Percentiles rank a stretch among this genome's conserved stretches.
Conservation (phyloP, 2,888 invertebrate genomes). For the Dynastes grantii region DNA sequence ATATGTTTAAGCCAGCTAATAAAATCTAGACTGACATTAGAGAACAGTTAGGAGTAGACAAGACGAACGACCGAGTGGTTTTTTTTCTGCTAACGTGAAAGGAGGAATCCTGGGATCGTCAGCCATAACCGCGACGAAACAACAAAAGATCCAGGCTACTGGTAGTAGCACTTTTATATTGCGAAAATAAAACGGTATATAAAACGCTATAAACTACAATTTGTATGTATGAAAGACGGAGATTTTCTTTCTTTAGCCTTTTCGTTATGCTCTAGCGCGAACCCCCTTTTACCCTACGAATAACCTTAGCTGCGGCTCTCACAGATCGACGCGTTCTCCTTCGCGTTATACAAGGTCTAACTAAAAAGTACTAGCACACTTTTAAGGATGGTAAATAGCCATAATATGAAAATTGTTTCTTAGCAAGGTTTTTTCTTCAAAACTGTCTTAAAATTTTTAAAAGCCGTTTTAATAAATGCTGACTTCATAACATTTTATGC, state of each 20-base stretch:
- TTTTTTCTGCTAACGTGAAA: too few relatives aligned
- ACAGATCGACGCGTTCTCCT: neutral
- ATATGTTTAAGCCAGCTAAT: conserved; percentile 28
- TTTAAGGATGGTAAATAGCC: too few relatives aligned
- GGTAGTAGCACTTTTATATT: neutral
- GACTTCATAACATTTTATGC: too few relatives aligned
- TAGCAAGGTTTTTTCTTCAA: too few relatives aligned
- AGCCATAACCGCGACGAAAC: conserved; percentile 1
- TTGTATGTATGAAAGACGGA: conserved; percentile 47
- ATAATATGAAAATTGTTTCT: too few relatives aligned
- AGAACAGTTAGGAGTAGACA: too few relatives aligned
- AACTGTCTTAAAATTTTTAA: too few relatives aligned
- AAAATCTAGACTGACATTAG: neutral
- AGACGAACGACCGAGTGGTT: too few relatives aligned
- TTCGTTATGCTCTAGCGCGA: conserved; percentile 15
- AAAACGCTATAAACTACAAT: conserved; percentile 41
- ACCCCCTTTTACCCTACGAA: neutral
- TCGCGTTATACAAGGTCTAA: neutral
- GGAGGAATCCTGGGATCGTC: neutral
- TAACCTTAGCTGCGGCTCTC: neutral
- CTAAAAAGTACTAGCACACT: neutral
- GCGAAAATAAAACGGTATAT: conserved; percentile 24
- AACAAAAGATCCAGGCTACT: conserved; percentile 11
- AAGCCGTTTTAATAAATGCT: too few relatives aligned
- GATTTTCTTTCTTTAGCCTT: conserved; percentile 19